Evolutionary conservation across 1,140 invertebrate species (phyloP).

Genomic region (Zaprionus davidi): DNA sequence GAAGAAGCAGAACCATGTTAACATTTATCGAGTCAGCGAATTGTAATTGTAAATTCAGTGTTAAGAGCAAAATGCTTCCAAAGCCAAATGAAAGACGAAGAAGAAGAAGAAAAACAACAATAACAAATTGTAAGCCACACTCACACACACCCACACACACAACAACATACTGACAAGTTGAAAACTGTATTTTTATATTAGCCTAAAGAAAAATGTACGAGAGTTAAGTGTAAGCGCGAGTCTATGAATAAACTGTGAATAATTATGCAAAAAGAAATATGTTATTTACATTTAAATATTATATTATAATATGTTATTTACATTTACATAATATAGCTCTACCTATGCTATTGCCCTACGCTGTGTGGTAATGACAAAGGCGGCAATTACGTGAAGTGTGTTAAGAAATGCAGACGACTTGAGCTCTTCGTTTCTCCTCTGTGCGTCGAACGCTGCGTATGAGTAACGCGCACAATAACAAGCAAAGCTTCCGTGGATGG

Average conservation of each 20-base stretch:
- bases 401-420: slow-evolving; percentile 62
- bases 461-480: slow-evolving; percentile 29
- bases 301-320: neutral
- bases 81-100: slow-evolving; percentile 48
- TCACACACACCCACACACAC: neutral
- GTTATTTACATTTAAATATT: neutral
- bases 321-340: neutral
- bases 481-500: neutral
- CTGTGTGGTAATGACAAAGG: slow-evolving; percentile 9
- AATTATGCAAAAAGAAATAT: slow-evolving; percentile 2
- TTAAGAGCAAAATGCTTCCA: slow-evolving; percentile 60
- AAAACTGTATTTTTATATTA: slow-evolving; percentile 81
- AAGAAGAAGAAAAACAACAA: neutral
- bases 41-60: slow-evolving; percentile 48
- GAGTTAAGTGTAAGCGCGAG: slow-evolving; percentile 46
- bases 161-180: slow-evolving; percentile 39
- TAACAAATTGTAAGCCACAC: slow-evolving; percentile 23
- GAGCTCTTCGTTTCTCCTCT: slow-evolving; percentile 2
- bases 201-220: slow-evolving; percentile 60
- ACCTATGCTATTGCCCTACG: slow-evolving; percentile 4
- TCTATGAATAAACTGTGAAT: slow-evolving; percentile 47
- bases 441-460: slow-evolving; percentile 38
- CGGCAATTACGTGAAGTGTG: slow-evolving; percentile 26
- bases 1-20: slow-evolving; percentile 37
- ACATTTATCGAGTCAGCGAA: slow-evolving; percentile 49